Conservation (phyloP, 2,888 invertebrate species). For the Apantesis nais region DNA sequence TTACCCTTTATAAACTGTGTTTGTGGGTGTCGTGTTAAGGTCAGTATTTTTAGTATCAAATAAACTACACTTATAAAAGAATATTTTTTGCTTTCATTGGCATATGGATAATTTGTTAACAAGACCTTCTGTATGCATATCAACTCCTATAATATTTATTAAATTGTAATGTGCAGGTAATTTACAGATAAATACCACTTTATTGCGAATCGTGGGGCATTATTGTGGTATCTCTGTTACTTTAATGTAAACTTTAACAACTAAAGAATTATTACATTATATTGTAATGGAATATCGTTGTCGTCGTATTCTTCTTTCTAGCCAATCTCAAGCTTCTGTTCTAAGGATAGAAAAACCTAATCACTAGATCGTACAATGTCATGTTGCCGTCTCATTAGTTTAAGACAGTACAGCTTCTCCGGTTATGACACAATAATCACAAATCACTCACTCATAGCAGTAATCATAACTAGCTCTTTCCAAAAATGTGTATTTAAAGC, state of each 20-base stretch:
- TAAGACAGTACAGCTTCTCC: background rate
- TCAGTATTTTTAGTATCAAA: conserved; percentile 1
- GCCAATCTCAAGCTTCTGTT: background rate
- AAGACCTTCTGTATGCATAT: background rate
- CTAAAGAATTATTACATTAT: background rate
- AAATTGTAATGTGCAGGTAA: background rate
- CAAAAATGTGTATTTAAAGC: background rate
- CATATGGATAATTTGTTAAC: background rate
- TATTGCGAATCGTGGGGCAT: background rate
- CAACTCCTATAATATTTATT: background rate
- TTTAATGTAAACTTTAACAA: background rate
- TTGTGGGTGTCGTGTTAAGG: conserved; percentile 14
- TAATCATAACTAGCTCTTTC: background rate
- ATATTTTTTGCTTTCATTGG: background rate
- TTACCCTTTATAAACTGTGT: conserved; percentile 25
- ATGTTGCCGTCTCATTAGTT: background rate
- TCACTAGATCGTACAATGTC: background rate
- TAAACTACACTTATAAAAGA: background rate
- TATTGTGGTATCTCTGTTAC: background rate
- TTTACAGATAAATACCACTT: background rate
- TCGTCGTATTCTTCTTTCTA: background rate
- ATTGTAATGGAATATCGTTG: background rate
- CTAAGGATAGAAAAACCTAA: background rate
- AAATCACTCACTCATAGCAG: background rate
- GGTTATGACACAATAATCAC: background rate